A percentile compares a stretch with the other conserved stretches of the same genome.
These are phyloP conservation scores for Orbicella faveolata DNA, from an alignment of 64 coral and sea anemone species.

Conservation along the genomic window DNA sequence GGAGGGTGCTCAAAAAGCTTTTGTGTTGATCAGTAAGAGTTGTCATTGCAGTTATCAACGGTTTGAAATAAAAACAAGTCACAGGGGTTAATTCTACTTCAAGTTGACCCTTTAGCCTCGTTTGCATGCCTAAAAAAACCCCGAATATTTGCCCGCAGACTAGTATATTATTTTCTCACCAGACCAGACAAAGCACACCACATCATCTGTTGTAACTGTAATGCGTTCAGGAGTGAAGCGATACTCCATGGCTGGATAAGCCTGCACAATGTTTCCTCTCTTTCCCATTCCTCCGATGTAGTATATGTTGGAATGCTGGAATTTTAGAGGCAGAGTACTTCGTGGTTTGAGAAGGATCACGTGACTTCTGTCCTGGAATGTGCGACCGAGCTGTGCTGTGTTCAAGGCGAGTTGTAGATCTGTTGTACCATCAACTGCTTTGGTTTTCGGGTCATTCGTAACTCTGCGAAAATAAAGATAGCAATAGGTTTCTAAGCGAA, in stretches of 20 bases:
- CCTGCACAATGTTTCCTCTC: conserved; percentile 59
- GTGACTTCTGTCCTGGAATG: conserved; percentile 63
- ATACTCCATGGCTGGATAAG: conserved; percentile 66
- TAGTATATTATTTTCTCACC: not conserved
- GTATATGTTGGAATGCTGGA: conserved; percentile 35
- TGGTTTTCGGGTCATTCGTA: conserved; percentile 37
- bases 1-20: too few species aligned
- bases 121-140: too few species aligned
- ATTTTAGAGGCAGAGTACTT: conserved; percentile 2
- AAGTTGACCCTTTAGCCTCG: too few species aligned
- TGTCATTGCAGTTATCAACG: too few species aligned
- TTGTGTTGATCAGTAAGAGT: too few species aligned
- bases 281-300: conserved; percentile 64
- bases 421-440: conserved; percentile 26
- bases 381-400: conserved; percentile 35
- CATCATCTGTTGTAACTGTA: conserved; percentile 38
- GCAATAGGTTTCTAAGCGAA: too few species aligned
- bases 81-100: too few species aligned
- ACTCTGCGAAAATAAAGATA: conserved; percentile 7
- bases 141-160: too few species aligned
- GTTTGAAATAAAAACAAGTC: too few species aligned
- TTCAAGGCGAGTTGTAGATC: conserved; percentile 49
- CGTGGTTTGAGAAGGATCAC: conserved; percentile 51
- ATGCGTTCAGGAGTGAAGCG: conserved; percentile 51
- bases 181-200: conserved; percentile 53